These are phyloP conservation scores for Siniperca obscura DNA, from an alignment of 2,797 vertebrate species.

Conservation along the genomic window DNA sequence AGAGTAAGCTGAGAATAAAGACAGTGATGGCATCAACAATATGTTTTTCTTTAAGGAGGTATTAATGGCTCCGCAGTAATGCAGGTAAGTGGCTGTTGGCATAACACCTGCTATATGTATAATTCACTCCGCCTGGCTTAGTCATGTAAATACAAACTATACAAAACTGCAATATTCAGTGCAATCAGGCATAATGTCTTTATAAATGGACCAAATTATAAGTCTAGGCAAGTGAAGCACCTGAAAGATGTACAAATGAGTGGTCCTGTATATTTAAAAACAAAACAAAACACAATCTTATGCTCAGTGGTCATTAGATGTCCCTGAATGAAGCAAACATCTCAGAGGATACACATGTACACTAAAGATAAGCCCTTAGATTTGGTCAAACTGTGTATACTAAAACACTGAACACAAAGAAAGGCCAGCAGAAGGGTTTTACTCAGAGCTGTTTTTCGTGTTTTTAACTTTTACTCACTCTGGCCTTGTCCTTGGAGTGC, in stretches of 20 bases:
- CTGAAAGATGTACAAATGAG: constrained; percentile 8
- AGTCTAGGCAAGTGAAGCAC: background rate
- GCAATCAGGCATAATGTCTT: constrained; percentile 1
- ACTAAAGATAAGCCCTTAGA: background rate
- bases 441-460: background rate
- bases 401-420: constrained; percentile 13
- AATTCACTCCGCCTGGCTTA: background rate
- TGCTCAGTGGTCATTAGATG: constrained; percentile 13
- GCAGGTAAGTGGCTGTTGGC: constrained; percentile 24
- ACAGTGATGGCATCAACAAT: constrained; percentile 27
- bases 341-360: background rate
- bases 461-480: background rate
- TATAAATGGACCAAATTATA: background rate
- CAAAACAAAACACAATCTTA: background rate
- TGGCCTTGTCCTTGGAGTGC: background rate
- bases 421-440: background rate
- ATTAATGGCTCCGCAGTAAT: constrained; percentile 1
- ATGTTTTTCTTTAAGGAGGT: background rate
- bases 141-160: constrained; percentile 6
- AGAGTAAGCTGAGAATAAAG: constrained; percentile 32
- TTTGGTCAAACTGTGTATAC: constrained; percentile 5
- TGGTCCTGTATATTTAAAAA: constrained; percentile 16
- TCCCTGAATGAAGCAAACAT: constrained; percentile 16
- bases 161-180: constrained; percentile 16
- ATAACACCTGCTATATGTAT: background rate